These are phyloP conservation scores for Acanthosepion pharaonis DNA, from an alignment of 2,888 invertebrate genomes.

Conservation along the genomic window DNA sequence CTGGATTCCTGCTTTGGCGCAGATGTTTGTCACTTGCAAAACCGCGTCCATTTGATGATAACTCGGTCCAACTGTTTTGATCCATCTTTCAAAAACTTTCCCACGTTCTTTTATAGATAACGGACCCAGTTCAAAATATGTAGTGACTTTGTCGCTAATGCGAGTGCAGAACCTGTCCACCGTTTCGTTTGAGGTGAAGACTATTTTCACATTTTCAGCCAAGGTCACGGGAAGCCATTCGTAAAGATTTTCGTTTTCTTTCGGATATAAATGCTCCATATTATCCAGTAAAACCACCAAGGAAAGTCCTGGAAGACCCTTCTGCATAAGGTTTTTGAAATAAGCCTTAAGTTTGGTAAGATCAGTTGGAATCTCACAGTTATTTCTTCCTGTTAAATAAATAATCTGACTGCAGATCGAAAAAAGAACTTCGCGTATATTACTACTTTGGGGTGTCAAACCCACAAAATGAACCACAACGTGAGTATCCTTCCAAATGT, in stretches of 20 bases:
- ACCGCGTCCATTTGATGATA: background rate
- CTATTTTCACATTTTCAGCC: background rate
- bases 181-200: background rate
- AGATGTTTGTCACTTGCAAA: background rate
- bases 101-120: background rate
- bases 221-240: background rate
- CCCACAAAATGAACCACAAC: background rate
- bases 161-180: background rate
- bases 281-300: background rate
- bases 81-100: background rate
- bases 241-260: background rate
- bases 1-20: background rate
- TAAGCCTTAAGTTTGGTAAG: background rate
- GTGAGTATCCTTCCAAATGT: background rate
- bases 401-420: background rate
- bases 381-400: background rate
- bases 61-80: background rate
- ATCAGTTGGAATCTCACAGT: background rate
- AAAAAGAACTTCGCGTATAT: background rate
- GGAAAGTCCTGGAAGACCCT: background rate
- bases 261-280: background rate
- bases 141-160: background rate
- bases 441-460: background rate
- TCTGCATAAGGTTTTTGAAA: background rate
- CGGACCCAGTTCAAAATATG: background rate